Evolutionary conservation across 2,113 vertebrate species (phyloP), one percentile per base, ranked within the genome.

Genomic region (Coturnix japonica): DNA sequence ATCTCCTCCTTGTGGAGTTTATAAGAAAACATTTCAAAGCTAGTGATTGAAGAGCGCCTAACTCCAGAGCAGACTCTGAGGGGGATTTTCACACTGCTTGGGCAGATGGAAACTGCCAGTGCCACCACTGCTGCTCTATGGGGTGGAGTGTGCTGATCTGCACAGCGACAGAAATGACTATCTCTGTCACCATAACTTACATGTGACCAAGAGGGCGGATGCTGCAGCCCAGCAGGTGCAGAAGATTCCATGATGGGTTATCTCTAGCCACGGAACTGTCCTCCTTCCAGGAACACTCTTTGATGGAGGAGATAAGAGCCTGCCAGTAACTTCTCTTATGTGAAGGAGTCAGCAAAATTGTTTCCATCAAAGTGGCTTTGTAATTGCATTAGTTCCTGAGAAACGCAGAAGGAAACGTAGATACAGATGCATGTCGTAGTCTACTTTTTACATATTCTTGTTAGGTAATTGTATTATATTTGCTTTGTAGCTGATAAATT

Each of bases 141-240:
- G 72, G 59, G 73, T 5, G 0, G 53, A 73, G 56, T 0, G 0
- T n/a, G 85, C 30, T 10, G 35, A 25, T 89, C 66, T 78, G 56
- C 1, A 2, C 23, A 64, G 85, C 67, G 90, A 57, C 81, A 94
- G 67, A 66, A 79, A 43, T 81, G 0, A 33, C 81, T 63, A 1
- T 91, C 85, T 95, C 41, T 61, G 21, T 86, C 70, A 77, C 69
- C 63, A 74, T 30, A 83, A 81, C 75, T 83, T 59, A 21, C 25
- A 66, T 9, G 5, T 67, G 82, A 92, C 87, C 49, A 41, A 79
- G 63, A 70, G 90, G 76, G 46, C 18, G 31, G 89, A 81, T 67
- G 56, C 87, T 92, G 63, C 64, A 87, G 87, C 89, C 60, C 78
- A 79, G 80, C 94, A 97, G 93, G 92, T 96, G 92, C 93, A 85